A percentile compares a stretch with the other conserved stretches of the same genome.
These are phyloP conservation scores for Chelidonichthys spinosus DNA, from an alignment of 2,797 vertebrate genomes.

Conservation along the genomic window DNA sequence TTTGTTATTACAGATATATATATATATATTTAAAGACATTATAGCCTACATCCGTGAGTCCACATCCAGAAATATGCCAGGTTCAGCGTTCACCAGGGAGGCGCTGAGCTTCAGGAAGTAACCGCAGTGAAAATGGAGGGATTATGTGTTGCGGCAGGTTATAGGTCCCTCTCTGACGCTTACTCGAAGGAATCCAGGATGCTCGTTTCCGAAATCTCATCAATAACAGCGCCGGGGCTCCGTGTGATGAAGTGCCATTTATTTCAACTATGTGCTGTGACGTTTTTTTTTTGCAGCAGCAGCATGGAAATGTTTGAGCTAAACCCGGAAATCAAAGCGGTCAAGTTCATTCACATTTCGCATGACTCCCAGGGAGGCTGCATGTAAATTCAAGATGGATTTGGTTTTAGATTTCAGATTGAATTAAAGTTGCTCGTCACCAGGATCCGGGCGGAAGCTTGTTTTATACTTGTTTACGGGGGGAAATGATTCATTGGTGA, in stretches of 20 bases:
- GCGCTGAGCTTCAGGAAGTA: constrained; percentile 57
- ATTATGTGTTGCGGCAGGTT: constrained; percentile 66
- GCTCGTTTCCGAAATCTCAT: constrained; percentile 65
- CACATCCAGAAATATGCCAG: constrained; percentile 50
- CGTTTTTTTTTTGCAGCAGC: background rate
- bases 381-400: constrained; percentile 23
- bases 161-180: constrained; percentile 62
- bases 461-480: constrained; percentile 64
- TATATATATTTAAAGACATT: background rate
- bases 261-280: constrained; percentile 53
- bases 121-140: constrained; percentile 39
- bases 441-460: constrained; percentile 31
- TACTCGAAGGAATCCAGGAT: constrained; percentile 66
- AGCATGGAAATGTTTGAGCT: constrained; percentile 61
- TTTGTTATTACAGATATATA: too few relatives aligned
- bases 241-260: constrained; percentile 74
- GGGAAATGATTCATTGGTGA: constrained; percentile 70
- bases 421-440: constrained; percentile 28
- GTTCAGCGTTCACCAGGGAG: constrained; percentile 39
- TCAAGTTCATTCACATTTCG: constrained; percentile 17
- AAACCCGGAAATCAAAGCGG: constrained; percentile 46
- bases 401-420: constrained; percentile 32
- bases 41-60: background rate
- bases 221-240: constrained; percentile 43
- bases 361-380: constrained; percentile 17